Base-by-base conservation (phyloP, 2,113 vertebrate genomes). In the Brachyhypopomus occidentalis region DNA sequence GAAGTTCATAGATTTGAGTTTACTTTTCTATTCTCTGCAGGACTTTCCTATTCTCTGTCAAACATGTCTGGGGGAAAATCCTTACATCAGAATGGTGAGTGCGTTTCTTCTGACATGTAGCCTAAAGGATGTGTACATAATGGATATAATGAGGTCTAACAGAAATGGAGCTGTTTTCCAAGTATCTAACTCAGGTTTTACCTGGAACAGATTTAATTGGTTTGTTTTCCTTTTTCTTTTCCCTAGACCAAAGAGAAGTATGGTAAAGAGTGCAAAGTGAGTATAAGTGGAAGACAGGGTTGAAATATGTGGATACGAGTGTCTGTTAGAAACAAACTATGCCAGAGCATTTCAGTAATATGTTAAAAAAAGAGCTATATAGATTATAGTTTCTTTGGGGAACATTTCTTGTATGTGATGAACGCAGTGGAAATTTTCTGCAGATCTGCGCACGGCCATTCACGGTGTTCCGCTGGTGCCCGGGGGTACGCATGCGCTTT, bases 241-340 rank as follows among this genome's bases (percentile, higher is more conserved):
- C 94, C 92, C 84, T 88, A 99, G 97, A 98, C 97, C 88, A 99
- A 99, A 92, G 97, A 99, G 88, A 98, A 98, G 83, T 98, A 98
- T 45, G 97, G 97, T 34, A 99, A 99, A 89, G 97, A 99, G 91
- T 99, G 97, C 91, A 99, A 99, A 95, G 97, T 98, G 92, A 80
- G 92, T 69, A 16, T 64, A 30, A 17, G 19, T 78, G 9, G 9
- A 52, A 52, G 45, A 52, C 12, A 11, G 45, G 45, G 11, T 52
- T 52, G 12, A 41, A 41, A 41, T 3, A 41, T 41, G 5, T 41
- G 41, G 5, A 7, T 41, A 3, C 5, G 41, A 41, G 2, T 41
- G 5, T 6, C 2, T 41, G 2, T 41, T 8, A 22, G 19, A 1
- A 72, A 25, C 45, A 52, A 11, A 6, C 41, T 48, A 9, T 27